phyloP scores from a whole-genome alignment of 2,797 vertebrate species.

The Syngnathus acus region DNA sequence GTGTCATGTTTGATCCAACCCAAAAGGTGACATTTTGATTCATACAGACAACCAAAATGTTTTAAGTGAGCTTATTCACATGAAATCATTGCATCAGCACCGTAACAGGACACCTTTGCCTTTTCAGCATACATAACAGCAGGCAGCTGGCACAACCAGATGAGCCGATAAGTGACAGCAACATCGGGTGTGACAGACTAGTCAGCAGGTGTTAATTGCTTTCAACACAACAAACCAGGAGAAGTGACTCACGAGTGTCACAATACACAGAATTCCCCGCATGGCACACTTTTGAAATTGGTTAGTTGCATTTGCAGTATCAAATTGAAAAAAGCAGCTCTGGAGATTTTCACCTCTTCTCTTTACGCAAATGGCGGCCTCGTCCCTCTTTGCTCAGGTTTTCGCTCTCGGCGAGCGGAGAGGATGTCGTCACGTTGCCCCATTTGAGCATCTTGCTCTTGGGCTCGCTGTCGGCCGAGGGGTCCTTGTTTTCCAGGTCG shows the following conservation, averaged over 20 bases:
- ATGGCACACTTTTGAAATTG: neutral
- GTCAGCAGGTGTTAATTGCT: neutral
- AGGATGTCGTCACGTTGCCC: slow-evolving; percentile 84
- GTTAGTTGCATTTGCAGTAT: neutral
- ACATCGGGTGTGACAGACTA: neutral
- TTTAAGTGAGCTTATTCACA: neutral
- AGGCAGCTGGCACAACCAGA: neutral
- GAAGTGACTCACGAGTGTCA: neutral
- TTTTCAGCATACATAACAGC: neutral
- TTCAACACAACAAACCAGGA: neutral
- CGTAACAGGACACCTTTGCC: neutral
- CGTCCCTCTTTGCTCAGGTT: slow-evolving; percentile 88
- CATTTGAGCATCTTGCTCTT: slow-evolving; percentile 91
- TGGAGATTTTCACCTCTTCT: slow-evolving; percentile 81
- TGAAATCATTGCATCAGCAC: neutral
- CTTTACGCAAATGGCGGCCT: slow-evolving; percentile 78
- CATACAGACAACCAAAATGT: too few species aligned
- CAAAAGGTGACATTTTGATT: too few species aligned
- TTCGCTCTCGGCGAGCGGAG: slow-evolving; percentile 84
- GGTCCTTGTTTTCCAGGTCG: slow-evolving; percentile 85
- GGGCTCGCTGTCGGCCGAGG: slow-evolving; percentile 85
- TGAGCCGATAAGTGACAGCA: neutral
- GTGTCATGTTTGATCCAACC: too few species aligned
- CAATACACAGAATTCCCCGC: neutral
- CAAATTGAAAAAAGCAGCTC: slow-evolving; percentile 48